Conservation (phyloP, 2,797 vertebrate genomes). For the Channallabes apus region DNA sequence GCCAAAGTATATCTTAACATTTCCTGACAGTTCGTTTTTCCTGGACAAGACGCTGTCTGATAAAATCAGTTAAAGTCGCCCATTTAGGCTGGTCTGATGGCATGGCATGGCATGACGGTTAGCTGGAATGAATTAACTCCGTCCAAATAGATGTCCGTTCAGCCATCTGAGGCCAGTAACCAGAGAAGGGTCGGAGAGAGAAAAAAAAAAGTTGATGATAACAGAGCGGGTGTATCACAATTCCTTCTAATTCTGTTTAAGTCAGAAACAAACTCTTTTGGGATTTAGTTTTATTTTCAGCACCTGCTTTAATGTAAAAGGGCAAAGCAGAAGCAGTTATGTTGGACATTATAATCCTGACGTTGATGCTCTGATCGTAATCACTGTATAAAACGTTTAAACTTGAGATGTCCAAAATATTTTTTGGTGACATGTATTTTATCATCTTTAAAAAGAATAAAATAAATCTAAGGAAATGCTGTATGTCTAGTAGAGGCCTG, state of each 20-base stretch:
- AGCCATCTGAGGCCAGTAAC: constrained; percentile 41
- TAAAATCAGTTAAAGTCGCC: background rate
- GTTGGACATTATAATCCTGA: background rate
- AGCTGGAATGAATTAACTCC: constrained; percentile 44
- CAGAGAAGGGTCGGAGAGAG: constrained; percentile 23
- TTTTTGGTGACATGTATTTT: background rate
- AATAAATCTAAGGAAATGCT: background rate
- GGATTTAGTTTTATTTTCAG: background rate
- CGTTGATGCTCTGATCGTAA: background rate
- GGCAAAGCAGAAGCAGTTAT: background rate
- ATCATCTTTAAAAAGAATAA: background rate
- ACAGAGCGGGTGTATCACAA: constrained; percentile 17
- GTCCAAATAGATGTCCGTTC: constrained; percentile 43
- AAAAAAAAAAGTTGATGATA: constrained; percentile 23
- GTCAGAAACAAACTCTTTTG: constrained; percentile 28
- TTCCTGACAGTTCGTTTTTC: constrained; percentile 1
- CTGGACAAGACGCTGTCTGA: background rate
- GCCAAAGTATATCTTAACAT: background rate
- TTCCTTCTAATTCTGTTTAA: constrained; percentile 30
- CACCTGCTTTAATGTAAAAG: background rate
- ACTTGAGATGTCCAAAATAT: too few species aligned
- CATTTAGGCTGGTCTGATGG: constrained; percentile 23
- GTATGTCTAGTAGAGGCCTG: background rate
- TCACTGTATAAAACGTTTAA: background rate
- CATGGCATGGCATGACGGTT: constrained; percentile 17